Evolutionary conservation across 23 tunicate genomes (phyloP).

Genomic region (Ciona savignyi): DNA sequence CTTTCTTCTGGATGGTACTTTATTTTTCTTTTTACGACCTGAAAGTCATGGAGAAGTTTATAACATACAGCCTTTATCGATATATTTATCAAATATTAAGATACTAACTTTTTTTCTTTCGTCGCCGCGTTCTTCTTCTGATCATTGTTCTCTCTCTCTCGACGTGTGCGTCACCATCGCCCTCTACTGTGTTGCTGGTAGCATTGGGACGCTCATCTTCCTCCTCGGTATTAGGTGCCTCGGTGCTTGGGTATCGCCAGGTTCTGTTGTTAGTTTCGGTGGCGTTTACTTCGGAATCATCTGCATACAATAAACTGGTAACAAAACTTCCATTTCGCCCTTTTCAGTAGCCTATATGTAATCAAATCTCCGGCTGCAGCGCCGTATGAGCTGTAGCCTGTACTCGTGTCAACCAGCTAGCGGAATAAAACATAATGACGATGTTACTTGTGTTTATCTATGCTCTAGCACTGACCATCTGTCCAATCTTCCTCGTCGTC

Average conservation of each 20-base stretch:
- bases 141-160: constrained; percentile 2
- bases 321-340: background rate
- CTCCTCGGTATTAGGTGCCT: background rate
- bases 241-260: background rate
- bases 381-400: no score
- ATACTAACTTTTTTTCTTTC: constrained; percentile 8
- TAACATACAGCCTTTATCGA: no score
- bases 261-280: background rate
- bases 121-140: constrained; percentile 7
- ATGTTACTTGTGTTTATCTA: no score
- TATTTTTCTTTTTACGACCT: constrained; percentile 22
- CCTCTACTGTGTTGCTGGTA: background rate
- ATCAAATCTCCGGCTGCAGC: no score
- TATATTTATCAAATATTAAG: background rate
- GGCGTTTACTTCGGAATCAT: background rate
- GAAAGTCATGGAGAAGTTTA: background rate
- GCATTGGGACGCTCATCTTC: background rate
- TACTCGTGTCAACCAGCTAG: no score
- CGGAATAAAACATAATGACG: no score
- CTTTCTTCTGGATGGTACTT: constrained; percentile 6
- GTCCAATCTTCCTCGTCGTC: constrained; percentile 4
- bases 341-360: background rate
- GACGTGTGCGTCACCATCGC: background rate
- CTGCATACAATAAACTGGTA: no score
- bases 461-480: background rate